Evolutionary conservation across 1,140 invertebrate genomes (phyloP).

Genomic region (Leucophenga varia): DNA sequence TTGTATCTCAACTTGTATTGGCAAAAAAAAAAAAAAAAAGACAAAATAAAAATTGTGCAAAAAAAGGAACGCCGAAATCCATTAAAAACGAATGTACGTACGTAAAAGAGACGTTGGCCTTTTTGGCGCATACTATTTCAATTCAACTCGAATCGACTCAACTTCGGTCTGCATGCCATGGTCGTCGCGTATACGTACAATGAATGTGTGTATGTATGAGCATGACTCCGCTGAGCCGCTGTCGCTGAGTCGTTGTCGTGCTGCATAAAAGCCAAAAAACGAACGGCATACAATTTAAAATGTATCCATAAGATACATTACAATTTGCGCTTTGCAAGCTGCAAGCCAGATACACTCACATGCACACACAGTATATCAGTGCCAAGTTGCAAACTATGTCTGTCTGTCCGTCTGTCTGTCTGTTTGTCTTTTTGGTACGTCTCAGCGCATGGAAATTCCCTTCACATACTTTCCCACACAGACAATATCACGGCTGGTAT

Average conservation of each 20-base stretch:
- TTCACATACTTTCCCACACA: constrained; percentile 51
- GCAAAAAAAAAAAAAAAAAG: too few species aligned
- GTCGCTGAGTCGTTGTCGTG: constrained; percentile 31
- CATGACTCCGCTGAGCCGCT: too few species aligned
- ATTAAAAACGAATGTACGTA: too few species aligned
- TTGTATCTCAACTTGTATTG: too few species aligned
- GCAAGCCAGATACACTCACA: background rate
- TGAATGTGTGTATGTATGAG: constrained; percentile 4
- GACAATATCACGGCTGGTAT: too few species aligned
- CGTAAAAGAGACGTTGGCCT: too few species aligned
- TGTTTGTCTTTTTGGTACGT: background rate
- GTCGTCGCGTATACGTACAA: constrained; percentile 1
- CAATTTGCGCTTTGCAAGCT: constrained; percentile 42
- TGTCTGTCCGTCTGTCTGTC: background rate
- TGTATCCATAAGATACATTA: constrained; percentile 51
- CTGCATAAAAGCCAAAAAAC: constrained; percentile 27
- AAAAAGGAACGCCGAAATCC: too few species aligned
- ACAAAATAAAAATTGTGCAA: too few species aligned
- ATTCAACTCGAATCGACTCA: too few species aligned
- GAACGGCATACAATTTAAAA: constrained; percentile 43
- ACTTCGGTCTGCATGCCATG: too few species aligned
- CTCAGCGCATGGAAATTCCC: constrained; percentile 40
- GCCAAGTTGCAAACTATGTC: background rate
- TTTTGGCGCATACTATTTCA: constrained; percentile 1
- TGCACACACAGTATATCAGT: too few species aligned